A percentile compares a stretch with the other conserved stretches of the same genome.
phyloP scores from a whole-genome alignment of 2,888 invertebrate genomes.

The Criorhina ranunculi region DNA sequence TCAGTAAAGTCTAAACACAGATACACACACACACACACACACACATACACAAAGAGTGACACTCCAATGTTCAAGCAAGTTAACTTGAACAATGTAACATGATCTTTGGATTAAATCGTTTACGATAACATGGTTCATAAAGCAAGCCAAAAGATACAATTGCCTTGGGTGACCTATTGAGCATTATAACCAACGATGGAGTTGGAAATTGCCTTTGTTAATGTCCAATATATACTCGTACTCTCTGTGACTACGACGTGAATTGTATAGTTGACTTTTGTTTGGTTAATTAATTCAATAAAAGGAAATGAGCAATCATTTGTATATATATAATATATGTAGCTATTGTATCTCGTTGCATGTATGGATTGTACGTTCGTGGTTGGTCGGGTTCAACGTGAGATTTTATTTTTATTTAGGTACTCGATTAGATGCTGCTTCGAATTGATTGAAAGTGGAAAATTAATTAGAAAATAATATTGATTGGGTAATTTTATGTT shows the following conservation, averaged over 20 bases:
- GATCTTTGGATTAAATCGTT: conserved; percentile 61
- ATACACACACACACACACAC: conserved; percentile 8
- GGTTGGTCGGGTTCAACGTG: conserved; percentile 50
- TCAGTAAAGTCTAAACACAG: neutral
- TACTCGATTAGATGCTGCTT: conserved; percentile 51
- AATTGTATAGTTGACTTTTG: conserved; percentile 65
- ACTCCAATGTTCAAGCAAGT: conserved; percentile 19
- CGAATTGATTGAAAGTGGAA: conserved; percentile 45
- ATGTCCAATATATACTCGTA: conserved; percentile 38
- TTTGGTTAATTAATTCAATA: conserved; percentile 74
- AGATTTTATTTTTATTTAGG: conserved; percentile 35
- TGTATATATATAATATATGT: conserved; percentile 27
- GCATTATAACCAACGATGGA: conserved; percentile 37
- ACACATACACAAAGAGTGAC: conserved; percentile 8
- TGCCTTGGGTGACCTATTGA: conserved; percentile 67
- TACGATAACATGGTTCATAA: conserved; percentile 38
- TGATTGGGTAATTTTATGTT: neutral
- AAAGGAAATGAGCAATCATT: conserved; percentile 73
- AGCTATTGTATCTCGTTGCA: conserved; percentile 1
- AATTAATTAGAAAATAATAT: conserved; percentile 51
- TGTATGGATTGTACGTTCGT: conserved; percentile 29
- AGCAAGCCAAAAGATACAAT: conserved; percentile 59
- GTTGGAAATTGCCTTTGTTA: conserved; percentile 58
- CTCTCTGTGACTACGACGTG: conserved; percentile 30
- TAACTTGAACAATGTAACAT: conserved; percentile 55